phyloP scores from a whole-genome alignment of 2,888 invertebrate species.

The Cinara cedri region DNA sequence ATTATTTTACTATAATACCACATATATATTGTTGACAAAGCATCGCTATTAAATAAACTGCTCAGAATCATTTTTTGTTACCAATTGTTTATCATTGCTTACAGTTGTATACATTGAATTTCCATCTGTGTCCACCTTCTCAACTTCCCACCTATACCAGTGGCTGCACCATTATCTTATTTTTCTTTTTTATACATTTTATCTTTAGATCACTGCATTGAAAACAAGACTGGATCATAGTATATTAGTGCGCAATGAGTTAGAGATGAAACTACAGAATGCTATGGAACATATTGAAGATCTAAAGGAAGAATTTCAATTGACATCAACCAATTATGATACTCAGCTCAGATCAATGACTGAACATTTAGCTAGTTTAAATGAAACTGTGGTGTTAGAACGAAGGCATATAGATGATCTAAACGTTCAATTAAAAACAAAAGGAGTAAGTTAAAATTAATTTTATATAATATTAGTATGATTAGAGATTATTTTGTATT shows the following conservation, averaged over 20 bases:
- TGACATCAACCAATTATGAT: constrained; percentile 68
- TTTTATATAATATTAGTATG: neutral
- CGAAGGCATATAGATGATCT: constrained; percentile 44
- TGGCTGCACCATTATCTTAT: too few relatives aligned
- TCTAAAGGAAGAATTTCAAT: constrained; percentile 73
- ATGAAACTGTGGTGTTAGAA: constrained; percentile 62
- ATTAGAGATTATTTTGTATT: neutral
- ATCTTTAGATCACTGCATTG: constrained; percentile 63
- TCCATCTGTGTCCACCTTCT: too few relatives aligned
- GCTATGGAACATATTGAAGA: constrained; percentile 64
- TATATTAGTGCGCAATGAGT: constrained; percentile 65
- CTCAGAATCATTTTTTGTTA: constrained; percentile 58
- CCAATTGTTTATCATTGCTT: constrained; percentile 1
- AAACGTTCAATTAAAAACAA: constrained; percentile 27
- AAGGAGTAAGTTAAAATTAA: constrained; percentile 30
- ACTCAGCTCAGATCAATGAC: constrained; percentile 68
- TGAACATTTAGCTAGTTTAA: constrained; percentile 68
- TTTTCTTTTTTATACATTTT: constrained; percentile 45
- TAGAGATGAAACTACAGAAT: constrained; percentile 67
- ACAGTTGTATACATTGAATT: too few relatives aligned
- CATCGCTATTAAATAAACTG: too few relatives aligned
- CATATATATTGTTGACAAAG: too few relatives aligned
- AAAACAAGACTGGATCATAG: constrained; percentile 65
- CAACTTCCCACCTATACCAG: too few relatives aligned
- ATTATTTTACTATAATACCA: too few relatives aligned